phyloP scores from a whole-genome alignment of 2,797 vertebrate species.

The Lemur catta region DNA sequence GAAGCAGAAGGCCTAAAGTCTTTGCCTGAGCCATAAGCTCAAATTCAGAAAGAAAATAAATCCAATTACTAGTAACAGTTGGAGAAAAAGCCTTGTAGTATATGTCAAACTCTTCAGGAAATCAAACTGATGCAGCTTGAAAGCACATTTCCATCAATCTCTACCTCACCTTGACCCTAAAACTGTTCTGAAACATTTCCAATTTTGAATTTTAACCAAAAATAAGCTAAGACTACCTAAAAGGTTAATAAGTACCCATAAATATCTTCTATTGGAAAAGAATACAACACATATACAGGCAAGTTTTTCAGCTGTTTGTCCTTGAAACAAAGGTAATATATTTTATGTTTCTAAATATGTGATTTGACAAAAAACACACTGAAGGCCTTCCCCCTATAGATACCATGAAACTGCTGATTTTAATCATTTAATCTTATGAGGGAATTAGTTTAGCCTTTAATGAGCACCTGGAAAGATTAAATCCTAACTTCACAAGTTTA shows the following conservation, averaged over 20 bases:
- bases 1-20: neutral
- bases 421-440: slow-evolving; percentile 37
- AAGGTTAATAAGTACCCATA: neutral
- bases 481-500: slow-evolving; percentile 53
- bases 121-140: neutral
- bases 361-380: neutral
- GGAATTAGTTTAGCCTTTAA: slow-evolving; percentile 52
- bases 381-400: neutral
- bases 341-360: slow-evolving; percentile 56
- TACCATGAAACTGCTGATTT: slow-evolving; percentile 35
- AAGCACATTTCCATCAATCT: slow-evolving; percentile 14
- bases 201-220: slow-evolving; percentile 43
- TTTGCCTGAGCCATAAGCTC: neutral
- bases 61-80: slow-evolving; percentile 20
- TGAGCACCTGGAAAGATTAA: slow-evolving; percentile 55
- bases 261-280: slow-evolving; percentile 30
- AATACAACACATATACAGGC: slow-evolving; percentile 28
- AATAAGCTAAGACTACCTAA: neutral
- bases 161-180: neutral
- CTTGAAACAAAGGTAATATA: slow-evolving; percentile 47
- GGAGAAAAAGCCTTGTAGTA: neutral
- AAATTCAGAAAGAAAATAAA: slow-evolving; percentile 55
- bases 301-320: slow-evolving; percentile 38
- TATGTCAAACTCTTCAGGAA: neutral
- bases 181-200: slow-evolving; percentile 18